phyloP scores from a whole-genome alignment of 1,140 invertebrate species.

The Micrasema minimum region DNA sequence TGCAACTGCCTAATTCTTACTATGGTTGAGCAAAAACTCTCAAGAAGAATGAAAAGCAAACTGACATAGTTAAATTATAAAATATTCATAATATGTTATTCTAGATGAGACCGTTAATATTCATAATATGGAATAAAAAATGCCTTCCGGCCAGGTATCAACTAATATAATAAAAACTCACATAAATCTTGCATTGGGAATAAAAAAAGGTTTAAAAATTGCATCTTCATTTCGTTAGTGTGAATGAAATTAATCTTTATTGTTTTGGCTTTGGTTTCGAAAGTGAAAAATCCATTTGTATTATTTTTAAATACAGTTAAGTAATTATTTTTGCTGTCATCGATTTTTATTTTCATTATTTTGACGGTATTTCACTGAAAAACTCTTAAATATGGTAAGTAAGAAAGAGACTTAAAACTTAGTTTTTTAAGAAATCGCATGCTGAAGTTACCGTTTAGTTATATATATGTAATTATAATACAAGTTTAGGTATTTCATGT shows the following conservation, averaged over 20 bases:
- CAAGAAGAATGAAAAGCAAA: conserved; percentile 25
- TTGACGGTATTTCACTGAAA: too few species aligned
- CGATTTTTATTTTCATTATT: too few species aligned
- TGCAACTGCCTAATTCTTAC: conserved; percentile 13
- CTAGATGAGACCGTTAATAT: conserved; percentile 39
- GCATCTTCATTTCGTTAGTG: background rate
- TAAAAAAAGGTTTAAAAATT: background rate
- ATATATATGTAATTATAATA: too few species aligned
- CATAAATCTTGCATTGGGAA: conserved; percentile 13
- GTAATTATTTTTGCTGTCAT: too few species aligned
- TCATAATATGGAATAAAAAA: conserved; percentile 13
- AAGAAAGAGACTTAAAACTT: too few species aligned
- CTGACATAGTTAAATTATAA: conserved; percentile 34
- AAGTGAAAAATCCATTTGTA: background rate
- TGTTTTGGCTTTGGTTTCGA: background rate
- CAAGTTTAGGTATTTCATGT: too few species aligned
- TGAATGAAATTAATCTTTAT: background rate
- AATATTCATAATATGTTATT: conserved; percentile 33
- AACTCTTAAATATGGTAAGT: too few species aligned
- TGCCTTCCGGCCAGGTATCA: conserved; percentile 9
- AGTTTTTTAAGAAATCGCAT: too few species aligned
- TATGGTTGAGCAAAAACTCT: conserved; percentile 21
- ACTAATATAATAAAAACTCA: background rate
- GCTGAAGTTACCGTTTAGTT: too few species aligned
- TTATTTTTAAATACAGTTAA: too few species aligned